phyloP scores from a whole-genome alignment of 2,888 invertebrate species.

The Lithophane ornitopus region DNA sequence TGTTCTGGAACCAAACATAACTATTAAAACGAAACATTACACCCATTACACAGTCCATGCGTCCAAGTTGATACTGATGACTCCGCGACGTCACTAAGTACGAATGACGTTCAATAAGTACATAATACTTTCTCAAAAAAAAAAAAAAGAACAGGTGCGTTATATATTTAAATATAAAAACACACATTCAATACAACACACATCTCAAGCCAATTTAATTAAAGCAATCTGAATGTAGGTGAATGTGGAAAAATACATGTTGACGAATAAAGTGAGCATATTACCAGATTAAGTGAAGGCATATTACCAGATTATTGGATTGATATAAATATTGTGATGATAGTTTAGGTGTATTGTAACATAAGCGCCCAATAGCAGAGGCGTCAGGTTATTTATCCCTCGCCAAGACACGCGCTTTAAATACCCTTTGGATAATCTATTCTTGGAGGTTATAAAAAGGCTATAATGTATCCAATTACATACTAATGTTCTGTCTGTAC shows the following conservation, averaged over 20 bases:
- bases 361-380: neutral
- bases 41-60: slow-evolving; percentile 32
- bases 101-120: slow-evolving; percentile 72
- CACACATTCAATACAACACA: slow-evolving; percentile 66
- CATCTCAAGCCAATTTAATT: slow-evolving; percentile 61
- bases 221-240: slow-evolving; percentile 47
- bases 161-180: slow-evolving; percentile 48
- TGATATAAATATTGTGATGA: slow-evolving; percentile 42
- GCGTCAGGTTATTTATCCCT: neutral
- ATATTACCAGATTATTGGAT: neutral
- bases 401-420: neutral
- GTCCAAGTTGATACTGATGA: slow-evolving; percentile 46
- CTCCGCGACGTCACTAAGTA: slow-evolving; percentile 69
- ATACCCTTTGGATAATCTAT: neutral
- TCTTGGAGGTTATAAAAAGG: neutral
- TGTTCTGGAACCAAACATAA: neutral
- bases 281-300: slow-evolving; percentile 5
- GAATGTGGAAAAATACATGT: slow-evolving; percentile 9
- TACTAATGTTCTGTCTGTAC: neutral
- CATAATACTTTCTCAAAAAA: slow-evolving; percentile 67
- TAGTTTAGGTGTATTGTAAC: slow-evolving; percentile 4
- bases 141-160: slow-evolving; percentile 44
- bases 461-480: neutral
- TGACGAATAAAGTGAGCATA: slow-evolving; percentile 12
- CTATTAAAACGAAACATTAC: slow-evolving; percentile 49